A percentile compares a stretch with the other conserved stretches of the same genome.
phyloP scores from a whole-genome alignment of 53 echinoderm and acorn worm genomes.

The Hippasteria phrygiana region DNA sequence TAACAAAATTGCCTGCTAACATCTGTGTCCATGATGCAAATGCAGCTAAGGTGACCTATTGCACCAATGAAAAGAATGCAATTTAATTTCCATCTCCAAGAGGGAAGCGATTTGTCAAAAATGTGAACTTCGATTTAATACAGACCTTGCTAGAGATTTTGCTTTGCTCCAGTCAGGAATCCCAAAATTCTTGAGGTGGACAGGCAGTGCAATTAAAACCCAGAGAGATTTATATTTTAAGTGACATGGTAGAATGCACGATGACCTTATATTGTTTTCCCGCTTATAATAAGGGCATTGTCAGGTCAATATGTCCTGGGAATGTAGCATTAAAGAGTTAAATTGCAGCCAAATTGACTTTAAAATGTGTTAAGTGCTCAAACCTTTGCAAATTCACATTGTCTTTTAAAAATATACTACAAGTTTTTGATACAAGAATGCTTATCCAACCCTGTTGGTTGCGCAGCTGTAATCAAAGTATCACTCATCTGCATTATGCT shows the following conservation, averaged over 20 bases:
- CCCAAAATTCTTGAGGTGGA: conserved; percentile 5
- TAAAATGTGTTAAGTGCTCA: neutral
- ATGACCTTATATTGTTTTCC: conserved; percentile 30
- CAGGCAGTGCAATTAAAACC: conserved; percentile 25
- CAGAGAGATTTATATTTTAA: conserved; percentile 24
- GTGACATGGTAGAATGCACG: neutral
- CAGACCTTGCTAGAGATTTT: neutral
- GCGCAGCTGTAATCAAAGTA: neutral
- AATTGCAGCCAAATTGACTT: neutral
- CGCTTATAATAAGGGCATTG: neutral
- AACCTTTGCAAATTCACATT: too few species aligned
- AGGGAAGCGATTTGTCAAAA: conserved; percentile 11
- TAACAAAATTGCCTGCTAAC: too few species aligned
- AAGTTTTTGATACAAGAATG: too few species aligned
- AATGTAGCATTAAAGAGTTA: neutral
- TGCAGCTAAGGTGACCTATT: neutral
- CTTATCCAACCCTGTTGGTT: too few species aligned
- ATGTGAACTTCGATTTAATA: neutral
- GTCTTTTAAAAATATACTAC: too few species aligned
- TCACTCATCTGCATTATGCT: neutral
- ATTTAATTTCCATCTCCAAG: neutral
- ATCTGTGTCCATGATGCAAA: neutral
- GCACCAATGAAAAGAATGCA: neutral
- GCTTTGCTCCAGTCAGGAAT: neutral
- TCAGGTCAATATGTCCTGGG: neutral